These are phyloP conservation scores for Silurus asotus DNA, from an alignment of 2,113 vertebrate genomes.

Conservation along the genomic window DNA sequence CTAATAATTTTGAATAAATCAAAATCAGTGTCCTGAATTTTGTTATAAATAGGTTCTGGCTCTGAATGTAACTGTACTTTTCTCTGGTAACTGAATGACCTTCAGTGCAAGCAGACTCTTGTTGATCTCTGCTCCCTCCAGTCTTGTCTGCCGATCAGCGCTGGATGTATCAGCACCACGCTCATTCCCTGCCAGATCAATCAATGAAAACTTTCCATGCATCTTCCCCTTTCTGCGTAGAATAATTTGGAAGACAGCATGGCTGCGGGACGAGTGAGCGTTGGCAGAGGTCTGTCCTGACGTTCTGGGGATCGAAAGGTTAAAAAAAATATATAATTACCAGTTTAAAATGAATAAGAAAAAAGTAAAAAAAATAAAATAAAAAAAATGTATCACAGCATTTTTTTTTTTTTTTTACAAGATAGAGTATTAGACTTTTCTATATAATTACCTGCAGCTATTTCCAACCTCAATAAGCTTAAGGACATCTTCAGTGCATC, in stretches of 20 bases:
- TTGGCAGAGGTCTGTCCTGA: conserved; percentile 97
- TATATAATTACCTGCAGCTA: conserved; percentile 87
- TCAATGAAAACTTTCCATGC: conserved; percentile 97
- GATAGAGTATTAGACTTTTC: neutral
- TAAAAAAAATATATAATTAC: neutral
- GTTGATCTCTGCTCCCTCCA: conserved; percentile 98
- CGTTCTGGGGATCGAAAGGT: conserved; percentile 74
- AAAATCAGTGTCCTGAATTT: neutral
- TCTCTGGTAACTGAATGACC: conserved; percentile 65
- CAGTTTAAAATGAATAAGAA: neutral
- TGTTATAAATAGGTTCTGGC: neutral
- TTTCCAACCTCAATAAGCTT: conserved; percentile 98
- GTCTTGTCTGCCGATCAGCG: conserved; percentile 90
- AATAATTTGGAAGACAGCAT: conserved; percentile 98
- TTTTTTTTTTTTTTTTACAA: neutral
- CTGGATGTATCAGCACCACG: conserved; percentile 96
- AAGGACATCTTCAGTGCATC: conserved; percentile 94
- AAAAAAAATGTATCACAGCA: neutral
- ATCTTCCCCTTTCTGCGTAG: conserved; percentile 91
- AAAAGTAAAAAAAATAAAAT: too few relatives aligned
- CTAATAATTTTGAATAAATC: neutral
- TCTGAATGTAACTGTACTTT: neutral
- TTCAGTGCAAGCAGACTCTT: conserved; percentile 98
- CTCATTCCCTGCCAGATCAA: conserved; percentile 96
- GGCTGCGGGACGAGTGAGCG: conserved; percentile 94